Base-by-base conservation (phyloP, 92 coral and sea anemone species). In the Muricea muricata region DNA sequence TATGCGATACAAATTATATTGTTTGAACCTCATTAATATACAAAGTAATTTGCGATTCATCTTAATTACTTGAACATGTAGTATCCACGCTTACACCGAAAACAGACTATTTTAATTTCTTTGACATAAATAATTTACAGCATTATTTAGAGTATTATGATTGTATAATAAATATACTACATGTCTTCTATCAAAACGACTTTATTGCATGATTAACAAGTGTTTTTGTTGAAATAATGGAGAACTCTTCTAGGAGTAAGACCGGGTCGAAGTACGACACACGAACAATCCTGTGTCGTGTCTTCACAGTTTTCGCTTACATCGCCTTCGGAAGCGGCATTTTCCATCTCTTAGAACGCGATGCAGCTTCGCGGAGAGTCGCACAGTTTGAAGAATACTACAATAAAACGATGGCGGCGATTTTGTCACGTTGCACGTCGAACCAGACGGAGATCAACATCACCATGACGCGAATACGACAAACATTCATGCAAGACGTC, bases 251-350 rank as follows among this genome's bases (percentile, higher is more conserved):
- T 20, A 28, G 32, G 26, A 33, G 58, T 74, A 54, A 4, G 25
- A 54, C 25, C 7, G 15, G 20, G n/a, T 54, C 61, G 15, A 54
- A 14, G 20, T 54, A 54, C n/a, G 61, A 14, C 61, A 6, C 20
- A n/a, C 13, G 63, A 47, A 47, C 80, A 31, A 21, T 75, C 8
- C 1, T 75, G 13, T 75, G 47, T 75, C 80, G 80, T 29, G 26
- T 47, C 7, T 1, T 75, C 23, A 33, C 47, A 42, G 80, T 75
- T 12, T 1, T 50, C 18, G 80, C 15, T 6, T 47, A 75, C 31
- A 13, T 75, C 5, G 45, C 60, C 55, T 75, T 75, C 17, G 80
- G 80, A 10, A 47, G 65, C 40, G 80, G 34, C 2, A 32, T 75
- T 6, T 75, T 75, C 65, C 55, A 75, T 11, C 11, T 75, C 0